phyloP scores from a whole-genome alignment of 1,140 invertebrate species.

The Physella acuta region DNA sequence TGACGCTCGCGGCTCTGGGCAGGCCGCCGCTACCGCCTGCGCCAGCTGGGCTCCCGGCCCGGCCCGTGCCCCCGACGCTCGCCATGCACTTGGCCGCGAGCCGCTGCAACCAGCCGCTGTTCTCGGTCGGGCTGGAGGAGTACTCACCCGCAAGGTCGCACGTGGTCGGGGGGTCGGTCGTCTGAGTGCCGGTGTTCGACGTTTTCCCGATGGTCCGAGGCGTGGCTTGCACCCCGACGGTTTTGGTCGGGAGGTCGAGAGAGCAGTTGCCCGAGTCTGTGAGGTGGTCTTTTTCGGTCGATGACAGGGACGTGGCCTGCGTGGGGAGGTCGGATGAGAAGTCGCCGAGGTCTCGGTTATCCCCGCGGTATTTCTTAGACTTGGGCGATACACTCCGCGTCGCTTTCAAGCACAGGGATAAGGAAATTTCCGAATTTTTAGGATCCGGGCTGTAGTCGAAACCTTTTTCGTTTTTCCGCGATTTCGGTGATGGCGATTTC shows the following conservation, averaged over 20 bases:
- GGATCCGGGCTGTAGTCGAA: constrained; percentile 8
- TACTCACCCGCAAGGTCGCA: constrained; percentile 2
- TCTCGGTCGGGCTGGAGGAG: constrained; percentile 11
- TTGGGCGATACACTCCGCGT: constrained; percentile 21
- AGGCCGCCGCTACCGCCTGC: background rate
- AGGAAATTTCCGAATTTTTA: constrained; percentile 3
- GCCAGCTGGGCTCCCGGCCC: background rate
- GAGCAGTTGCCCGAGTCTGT: constrained; percentile 24
- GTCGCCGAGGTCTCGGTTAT: background rate
- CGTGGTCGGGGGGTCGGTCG: background rate
- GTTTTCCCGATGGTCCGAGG: constrained; percentile 24
- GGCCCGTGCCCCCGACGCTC: constrained; percentile 13
- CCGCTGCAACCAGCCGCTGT: constrained; percentile 18
- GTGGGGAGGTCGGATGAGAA: background rate
- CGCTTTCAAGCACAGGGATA: constrained; percentile 23
- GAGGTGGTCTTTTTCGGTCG: background rate
- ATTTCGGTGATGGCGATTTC: constrained; percentile 22
- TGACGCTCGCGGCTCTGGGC: constrained; percentile 28
- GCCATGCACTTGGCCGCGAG: constrained; percentile 32
- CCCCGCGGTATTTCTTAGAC: constrained; percentile 8
- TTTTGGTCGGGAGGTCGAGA: constrained; percentile 23
- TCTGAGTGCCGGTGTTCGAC: constrained; percentile 25
- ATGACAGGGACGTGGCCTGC: background rate
- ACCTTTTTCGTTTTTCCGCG: constrained; percentile 13
- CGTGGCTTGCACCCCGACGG: constrained; percentile 21